Evolutionary conservation across 2,888 invertebrate genomes (phyloP), one percentile per base, ranked within the genome.

Genomic region (Empis stercorea): DNA sequence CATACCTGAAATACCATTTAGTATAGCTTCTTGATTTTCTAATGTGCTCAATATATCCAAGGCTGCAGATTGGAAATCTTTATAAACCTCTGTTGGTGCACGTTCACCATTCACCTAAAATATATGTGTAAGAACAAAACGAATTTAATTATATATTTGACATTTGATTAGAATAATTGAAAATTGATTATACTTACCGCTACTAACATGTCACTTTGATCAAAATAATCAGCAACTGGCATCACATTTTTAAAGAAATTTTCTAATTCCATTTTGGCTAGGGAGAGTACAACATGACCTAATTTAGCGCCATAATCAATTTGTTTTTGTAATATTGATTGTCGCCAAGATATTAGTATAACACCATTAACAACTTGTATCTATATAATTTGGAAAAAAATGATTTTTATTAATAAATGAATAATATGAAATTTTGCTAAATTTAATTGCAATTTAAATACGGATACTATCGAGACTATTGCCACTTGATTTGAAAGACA

Each of bases 211-310:
- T 85, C 85, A 61, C 82, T 82, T 68, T 89, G 88, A 63, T 89
- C 89, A 64, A 87, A 89, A 70, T 88, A 89, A 64, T 91, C 91
- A 0, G 87, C 88, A 17, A 91, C 89, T 0, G 89, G 88, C 79
- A 88, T 85, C 44, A 89, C 89, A 68, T 84, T 84, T 62, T 81
- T 81, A 65, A 87, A 88, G 75, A 89, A 91, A 75, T 89, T 89
- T 64, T 78, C 80, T 47, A 91, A 76, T 71, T 91, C 91, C 87
- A 89, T 88, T 63, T 81, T 75, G 48, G 89, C 91, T 56, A 91
- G 72, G 51, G 84, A 83, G 55, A 89, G 79, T 56, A 83, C 81
- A 53, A 70, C 70, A 71, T 89, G 88, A 37, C 91, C 91, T 52
- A 91, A 76, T 64, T 88, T 80, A 54, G 88, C 88, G 50, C 89